A percentile compares a stretch with the other conserved stretches of the same genome.
phyloP scores from a whole-genome alignment of 1,140 invertebrate species.

The Diuraphis noxia region DNA sequence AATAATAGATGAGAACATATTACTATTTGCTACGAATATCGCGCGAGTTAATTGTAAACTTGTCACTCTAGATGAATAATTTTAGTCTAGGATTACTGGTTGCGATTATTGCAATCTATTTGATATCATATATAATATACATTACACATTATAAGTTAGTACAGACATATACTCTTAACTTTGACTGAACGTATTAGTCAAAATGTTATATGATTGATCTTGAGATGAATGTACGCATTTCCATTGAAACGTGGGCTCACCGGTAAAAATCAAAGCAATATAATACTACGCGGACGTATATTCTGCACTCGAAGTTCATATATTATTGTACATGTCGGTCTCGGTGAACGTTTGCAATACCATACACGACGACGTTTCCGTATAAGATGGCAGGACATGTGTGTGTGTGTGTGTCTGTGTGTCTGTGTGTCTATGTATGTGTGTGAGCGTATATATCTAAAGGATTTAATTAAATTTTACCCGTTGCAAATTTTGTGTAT shows the following conservation, averaged over 20 bases:
- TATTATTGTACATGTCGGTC: not conserved
- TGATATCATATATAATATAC: too few species aligned
- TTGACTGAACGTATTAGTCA: too few species aligned
- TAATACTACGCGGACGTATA: not conserved
- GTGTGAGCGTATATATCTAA: not conserved
- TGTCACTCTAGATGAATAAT: too few species aligned
- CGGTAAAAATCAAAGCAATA: not conserved
- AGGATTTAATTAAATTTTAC: slow-evolving; percentile 20
- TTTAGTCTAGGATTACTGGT: too few species aligned
- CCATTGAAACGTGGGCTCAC: not conserved
- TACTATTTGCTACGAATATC: too few species aligned
- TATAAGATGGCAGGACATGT: not conserved
- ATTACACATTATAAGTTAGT: too few species aligned
- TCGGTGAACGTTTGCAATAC: not conserved
- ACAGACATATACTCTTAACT: too few species aligned
- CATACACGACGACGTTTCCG: not conserved
- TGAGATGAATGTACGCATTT: not conserved
- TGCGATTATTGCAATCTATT: too few species aligned
- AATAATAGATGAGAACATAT: too few species aligned
- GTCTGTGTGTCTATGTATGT: not conserved
- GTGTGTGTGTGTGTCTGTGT: not conserved
- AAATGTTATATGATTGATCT: not conserved
- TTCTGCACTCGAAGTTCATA: not conserved
- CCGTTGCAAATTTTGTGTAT: not conserved
- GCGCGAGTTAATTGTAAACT: too few species aligned